A percentile compares a stretch with the other conserved stretches of the same genome.
These are phyloP conservation scores for Oreochromis grahami DNA, from an alignment of 2,797 vertebrate species.

Conservation along the genomic window DNA sequence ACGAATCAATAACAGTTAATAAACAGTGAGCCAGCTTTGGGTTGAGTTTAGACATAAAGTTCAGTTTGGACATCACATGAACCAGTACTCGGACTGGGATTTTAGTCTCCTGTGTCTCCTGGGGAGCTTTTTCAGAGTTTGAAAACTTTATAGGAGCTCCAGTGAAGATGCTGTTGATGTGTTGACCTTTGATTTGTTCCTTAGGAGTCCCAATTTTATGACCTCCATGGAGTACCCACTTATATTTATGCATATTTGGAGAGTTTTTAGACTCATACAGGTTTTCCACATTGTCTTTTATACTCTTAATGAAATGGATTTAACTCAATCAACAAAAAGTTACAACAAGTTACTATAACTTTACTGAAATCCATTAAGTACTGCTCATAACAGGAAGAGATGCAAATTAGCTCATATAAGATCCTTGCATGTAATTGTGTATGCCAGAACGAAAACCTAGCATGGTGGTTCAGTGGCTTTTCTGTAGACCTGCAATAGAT, in stretches of 20 bases:
- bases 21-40: not conserved
- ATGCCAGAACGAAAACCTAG: not conserved
- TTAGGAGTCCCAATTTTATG: not conserved
- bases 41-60: not conserved
- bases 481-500: not conserved
- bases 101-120: not conserved
- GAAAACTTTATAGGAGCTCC: not conserved
- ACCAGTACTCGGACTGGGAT: not conserved
- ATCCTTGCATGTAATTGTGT: not conserved
- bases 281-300: not conserved
- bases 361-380: not conserved
- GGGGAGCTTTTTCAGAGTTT: not conserved
- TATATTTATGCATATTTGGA: not conserved
- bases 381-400: not conserved
- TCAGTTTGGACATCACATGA: not conserved
- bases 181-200: not conserved
- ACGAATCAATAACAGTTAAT: slow-evolving; percentile 73
- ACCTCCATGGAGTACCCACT: not conserved
- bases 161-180: not conserved
- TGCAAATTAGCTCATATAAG: not conserved
- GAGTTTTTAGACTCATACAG: not conserved
- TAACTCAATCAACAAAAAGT: not conserved
- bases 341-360: not conserved
- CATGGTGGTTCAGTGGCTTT: not conserved
- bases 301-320: not conserved